Base-by-base conservation (phyloP, 2,113 vertebrate species). In the Arenaria interpres region DNA sequence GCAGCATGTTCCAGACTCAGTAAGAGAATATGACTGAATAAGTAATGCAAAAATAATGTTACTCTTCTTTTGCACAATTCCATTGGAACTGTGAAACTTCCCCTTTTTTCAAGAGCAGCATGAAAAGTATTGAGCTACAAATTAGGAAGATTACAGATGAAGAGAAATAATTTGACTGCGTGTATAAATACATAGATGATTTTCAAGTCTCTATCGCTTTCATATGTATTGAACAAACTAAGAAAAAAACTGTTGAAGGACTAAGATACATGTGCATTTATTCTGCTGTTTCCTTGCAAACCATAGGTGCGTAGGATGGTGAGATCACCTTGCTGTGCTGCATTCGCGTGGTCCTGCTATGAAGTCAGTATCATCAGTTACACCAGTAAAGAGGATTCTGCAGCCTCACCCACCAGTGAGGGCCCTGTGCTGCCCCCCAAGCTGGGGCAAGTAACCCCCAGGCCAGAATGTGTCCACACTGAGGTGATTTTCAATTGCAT, bases 241-340 rank as follows among this genome's bases (percentile, higher is more conserved):
- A 39, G 6, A 68, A 66, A 60, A 71, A 64, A 43, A 12, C 7
- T 67, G 33, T 33, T 51, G 14, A 33, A 73, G 51, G 30, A 66
- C 35, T 77, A 37, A 77, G 50, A 81, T 37, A 35, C 7, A 45
- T 20, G 9, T 43, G 48, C 37, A 41, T 64, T 87, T 88, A 15
- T 73, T 69, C 30, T n/a, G 45, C 48, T 69, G 25, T 30, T 91
- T 76, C 39, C 25, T 57, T 82, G 56, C 15, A 19, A 80, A 14
- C 6, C 4, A 0, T 32, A 7, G 6, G 4, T 39, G n/a, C 1
- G 0, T 22, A 33, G 27, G 43, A 5, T 39, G 27, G 18, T 53
- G 30, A 81, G 54, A 90, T 46, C 22, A 30, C 21, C 30, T 46
- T 81, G 59, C 50, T 91, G 32, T 60, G 50, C 45, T 84, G 80